phyloP scores from a whole-genome alignment of 2,113 vertebrate species.

The Todiramphus saurophagus region DNA sequence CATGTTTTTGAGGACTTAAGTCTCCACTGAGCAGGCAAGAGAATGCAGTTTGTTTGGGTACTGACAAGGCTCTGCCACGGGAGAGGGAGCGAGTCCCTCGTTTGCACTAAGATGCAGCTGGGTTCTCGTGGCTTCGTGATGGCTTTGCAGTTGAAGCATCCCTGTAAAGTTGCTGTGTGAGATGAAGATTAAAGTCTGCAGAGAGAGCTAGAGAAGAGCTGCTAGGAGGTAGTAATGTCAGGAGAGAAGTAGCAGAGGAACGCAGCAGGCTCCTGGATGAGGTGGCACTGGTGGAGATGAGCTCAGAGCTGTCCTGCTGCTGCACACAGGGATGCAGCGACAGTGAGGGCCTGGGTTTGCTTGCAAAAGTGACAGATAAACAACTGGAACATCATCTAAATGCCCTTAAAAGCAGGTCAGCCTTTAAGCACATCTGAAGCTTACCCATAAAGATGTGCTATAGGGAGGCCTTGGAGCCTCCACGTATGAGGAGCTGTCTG shows the following conservation, averaged over 20 bases:
- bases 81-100: rapidly evolving
- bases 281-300: rapidly evolving
- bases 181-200: neutral
- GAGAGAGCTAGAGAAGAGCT: neutral
- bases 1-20: neutral
- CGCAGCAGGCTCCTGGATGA: rapidly evolving
- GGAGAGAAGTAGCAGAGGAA: neutral
- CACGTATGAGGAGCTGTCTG: neutral
- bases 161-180: neutral
- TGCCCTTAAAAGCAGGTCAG: neutral
- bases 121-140: neutral
- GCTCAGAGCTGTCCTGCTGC: neutral
- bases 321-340: neutral
- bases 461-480: rapidly evolving
- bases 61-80: neutral
- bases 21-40: neutral
- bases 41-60: rapidly evolving
- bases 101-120: neutral
- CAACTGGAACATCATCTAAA: neutral
- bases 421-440: neutral
- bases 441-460: rapidly evolving
- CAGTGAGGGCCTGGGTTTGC: neutral
- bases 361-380: neutral
- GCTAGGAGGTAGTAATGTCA: neutral
- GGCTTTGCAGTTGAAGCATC: neutral